Evolutionary conservation across 2,888 invertebrate genomes (phyloP).

Genomic region (Aphodius granarius): DNA sequence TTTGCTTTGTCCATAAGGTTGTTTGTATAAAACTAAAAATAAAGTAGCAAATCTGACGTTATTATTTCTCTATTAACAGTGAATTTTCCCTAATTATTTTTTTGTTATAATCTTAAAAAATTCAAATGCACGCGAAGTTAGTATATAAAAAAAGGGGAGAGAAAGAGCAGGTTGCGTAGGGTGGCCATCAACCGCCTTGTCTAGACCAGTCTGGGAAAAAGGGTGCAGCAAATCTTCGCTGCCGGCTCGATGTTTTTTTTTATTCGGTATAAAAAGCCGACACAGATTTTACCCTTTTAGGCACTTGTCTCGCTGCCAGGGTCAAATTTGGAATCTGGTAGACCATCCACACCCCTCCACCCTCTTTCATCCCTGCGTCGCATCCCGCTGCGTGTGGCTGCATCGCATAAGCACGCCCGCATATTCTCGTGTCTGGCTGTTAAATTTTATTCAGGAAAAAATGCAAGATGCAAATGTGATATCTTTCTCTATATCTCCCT

Average conservation of each 20-base stretch:
- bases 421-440: neutral
- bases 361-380: conserved; percentile 32
- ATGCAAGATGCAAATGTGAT: neutral
- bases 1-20: too few relatives aligned
- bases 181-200: conserved; percentile 34
- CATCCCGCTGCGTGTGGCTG: conserved; percentile 11
- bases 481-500: too few relatives aligned
- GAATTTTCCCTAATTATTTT: conserved; percentile 1
- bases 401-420: neutral
- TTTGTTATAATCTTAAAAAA: conserved; percentile 8
- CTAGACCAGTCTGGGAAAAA: conserved; percentile 36
- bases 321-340: conserved; percentile 43
- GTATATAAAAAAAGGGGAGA: conserved; percentile 23
- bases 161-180: conserved; percentile 39
- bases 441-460: neutral
- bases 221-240: conserved; percentile 38
- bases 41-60: too few relatives aligned
- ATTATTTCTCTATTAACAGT: too few relatives aligned
- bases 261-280: conserved; percentile 31
- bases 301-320: conserved; percentile 49
- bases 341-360: conserved; percentile 34
- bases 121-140: conserved; percentile 11
- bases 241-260: neutral
- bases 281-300: conserved; percentile 47
- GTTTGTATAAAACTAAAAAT: too few relatives aligned